Conservation (phyloP, 1,140 invertebrate species). For the Fopius arisanus region DNA sequence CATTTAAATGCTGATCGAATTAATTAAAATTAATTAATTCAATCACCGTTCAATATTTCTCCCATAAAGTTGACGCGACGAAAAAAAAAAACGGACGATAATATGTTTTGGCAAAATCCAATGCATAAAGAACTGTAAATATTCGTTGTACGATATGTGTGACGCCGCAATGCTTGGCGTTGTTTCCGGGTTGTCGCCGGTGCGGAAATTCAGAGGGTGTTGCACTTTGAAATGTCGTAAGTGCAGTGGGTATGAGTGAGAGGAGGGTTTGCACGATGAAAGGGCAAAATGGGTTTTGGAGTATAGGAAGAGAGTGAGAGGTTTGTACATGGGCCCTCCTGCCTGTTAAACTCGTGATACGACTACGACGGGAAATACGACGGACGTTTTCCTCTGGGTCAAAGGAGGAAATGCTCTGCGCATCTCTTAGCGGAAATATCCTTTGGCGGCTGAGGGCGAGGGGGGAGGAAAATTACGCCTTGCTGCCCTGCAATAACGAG, state of each 20-base stretch:
- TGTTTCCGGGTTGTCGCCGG: conserved; percentile 21
- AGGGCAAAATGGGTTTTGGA: neutral
- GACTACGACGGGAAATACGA: conserved; percentile 5
- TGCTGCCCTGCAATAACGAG: conserved; percentile 34
- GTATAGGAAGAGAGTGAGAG: neutral
- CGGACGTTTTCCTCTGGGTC: conserved; percentile 19
- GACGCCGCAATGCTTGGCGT: neutral
- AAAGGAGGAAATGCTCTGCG: conserved; percentile 32
- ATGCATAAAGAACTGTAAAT: conserved; percentile 27
- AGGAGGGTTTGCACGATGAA: neutral
- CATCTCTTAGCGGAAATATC: conserved; percentile 27
- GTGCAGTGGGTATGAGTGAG: neutral
- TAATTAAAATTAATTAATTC: too few species aligned
- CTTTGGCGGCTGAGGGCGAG: conserved; percentile 14
- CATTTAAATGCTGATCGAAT: neutral
- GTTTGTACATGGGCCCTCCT: conserved; percentile 18
- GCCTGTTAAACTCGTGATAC: conserved; percentile 30
- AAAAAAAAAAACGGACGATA: too few species aligned
- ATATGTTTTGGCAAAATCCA: too few species aligned
- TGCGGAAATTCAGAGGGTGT: neutral
- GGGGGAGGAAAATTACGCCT: conserved; percentile 27
- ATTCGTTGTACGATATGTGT: conserved; percentile 13
- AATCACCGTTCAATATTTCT: too few species aligned
- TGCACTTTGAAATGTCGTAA: neutral
- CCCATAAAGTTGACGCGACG: too few species aligned